These are phyloP conservation scores for Nomada fabriciana DNA, from an alignment of 2,888 invertebrate species.

Conservation along the genomic window DNA sequence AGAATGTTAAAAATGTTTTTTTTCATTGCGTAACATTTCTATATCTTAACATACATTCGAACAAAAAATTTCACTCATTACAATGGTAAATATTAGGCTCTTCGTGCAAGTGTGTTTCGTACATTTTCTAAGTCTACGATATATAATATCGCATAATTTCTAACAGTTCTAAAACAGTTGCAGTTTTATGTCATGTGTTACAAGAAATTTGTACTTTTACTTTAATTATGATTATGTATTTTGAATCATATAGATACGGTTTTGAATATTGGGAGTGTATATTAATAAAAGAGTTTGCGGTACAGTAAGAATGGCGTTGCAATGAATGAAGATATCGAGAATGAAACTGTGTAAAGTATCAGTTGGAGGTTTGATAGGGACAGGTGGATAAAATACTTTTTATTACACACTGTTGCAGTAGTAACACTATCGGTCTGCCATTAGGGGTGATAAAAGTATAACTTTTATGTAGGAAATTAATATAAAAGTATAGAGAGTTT, in stretches of 20 bases:
- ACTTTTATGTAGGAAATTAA: conserved; percentile 63
- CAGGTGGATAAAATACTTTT: conserved; percentile 35
- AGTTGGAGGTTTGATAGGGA: conserved; percentile 17
- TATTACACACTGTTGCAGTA: conserved; percentile 40
- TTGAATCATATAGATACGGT: conserved; percentile 24
- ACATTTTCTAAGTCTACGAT: conserved; percentile 7
- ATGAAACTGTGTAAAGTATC: conserved; percentile 25
- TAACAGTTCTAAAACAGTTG: conserved; percentile 14
- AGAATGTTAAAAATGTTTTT: conserved; percentile 7
- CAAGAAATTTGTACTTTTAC: conserved; percentile 23
- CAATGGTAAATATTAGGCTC: conserved; percentile 16
- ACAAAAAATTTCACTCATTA: neutral
- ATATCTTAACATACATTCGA: neutral
- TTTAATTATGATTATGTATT: conserved; percentile 29
- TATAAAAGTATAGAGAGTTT: conserved; percentile 62
- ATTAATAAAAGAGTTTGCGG: conserved; percentile 28
- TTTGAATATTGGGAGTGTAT: conserved; percentile 7
- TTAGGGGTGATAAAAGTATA: conserved; percentile 52
- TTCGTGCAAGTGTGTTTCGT: conserved; percentile 10
- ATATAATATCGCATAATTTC: conserved; percentile 22
- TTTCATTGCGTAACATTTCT: conserved; percentile 5
- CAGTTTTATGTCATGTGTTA: conserved; percentile 17
- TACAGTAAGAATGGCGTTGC: conserved; percentile 24
- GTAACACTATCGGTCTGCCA: conserved; percentile 47
- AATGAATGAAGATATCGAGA: conserved; percentile 21